These are phyloP conservation scores for Erpobdella octoculata DNA, from an alignment of 2,888 invertebrate species.

Conservation along the genomic window DNA sequence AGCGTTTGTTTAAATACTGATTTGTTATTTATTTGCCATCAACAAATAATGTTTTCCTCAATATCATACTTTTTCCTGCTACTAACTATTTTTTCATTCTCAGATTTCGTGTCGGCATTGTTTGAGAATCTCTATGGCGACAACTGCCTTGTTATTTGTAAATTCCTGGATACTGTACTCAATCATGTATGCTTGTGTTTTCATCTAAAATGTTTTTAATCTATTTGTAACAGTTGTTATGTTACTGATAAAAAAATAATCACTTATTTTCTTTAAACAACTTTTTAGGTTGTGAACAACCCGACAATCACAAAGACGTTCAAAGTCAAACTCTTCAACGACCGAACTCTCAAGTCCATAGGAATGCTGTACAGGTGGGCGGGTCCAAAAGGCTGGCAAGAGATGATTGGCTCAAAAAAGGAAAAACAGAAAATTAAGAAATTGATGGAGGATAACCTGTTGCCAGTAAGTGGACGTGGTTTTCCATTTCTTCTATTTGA, in stretches of 20 bases:
- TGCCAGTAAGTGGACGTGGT: background rate
- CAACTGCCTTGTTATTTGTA: background rate
- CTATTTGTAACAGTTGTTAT: background rate
- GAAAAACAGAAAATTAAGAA: background rate
- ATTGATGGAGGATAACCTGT: background rate
- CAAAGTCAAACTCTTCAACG: conserved; percentile 18
- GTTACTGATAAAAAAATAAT: background rate
- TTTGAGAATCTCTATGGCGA: background rate
- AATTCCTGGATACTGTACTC: background rate
- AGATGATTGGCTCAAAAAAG: conserved; percentile 16
- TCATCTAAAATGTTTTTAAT: no score
- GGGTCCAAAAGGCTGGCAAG: conserved; percentile 20
- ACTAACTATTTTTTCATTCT: background rate
- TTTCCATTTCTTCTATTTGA: no score
- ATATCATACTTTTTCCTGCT: background rate
- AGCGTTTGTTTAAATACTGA: background rate
- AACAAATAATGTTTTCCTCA: background rate
- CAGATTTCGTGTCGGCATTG: background rate
- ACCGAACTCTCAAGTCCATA: background rate
- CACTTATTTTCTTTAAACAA: background rate
- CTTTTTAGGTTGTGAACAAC: background rate
- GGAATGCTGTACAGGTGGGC: conserved; percentile 18
- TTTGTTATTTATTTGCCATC: background rate
- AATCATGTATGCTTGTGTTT: background rate
- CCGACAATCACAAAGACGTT: background rate